These are phyloP conservation scores for Ips nitidus DNA, from an alignment of 1,140 invertebrate species.

Conservation along the genomic window DNA sequence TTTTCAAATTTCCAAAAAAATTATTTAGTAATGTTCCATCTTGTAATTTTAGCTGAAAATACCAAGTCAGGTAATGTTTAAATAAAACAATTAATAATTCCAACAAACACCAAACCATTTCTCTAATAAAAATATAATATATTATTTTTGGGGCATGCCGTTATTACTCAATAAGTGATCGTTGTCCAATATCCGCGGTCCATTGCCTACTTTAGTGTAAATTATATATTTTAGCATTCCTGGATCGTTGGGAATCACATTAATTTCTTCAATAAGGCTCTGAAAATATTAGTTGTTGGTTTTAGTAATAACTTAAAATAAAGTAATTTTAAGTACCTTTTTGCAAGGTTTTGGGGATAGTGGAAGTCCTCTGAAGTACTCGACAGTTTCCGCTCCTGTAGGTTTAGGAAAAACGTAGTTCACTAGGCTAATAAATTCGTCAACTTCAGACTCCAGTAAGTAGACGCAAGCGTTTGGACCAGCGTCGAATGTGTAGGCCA, in stretches of 20 bases:
- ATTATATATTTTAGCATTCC: constrained; percentile 82
- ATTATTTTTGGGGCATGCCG: constrained; percentile 43
- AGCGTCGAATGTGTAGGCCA: constrained; percentile 96
- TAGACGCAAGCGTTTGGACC: constrained; percentile 95
- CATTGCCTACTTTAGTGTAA: constrained; percentile 74
- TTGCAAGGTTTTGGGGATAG: constrained; percentile 15
- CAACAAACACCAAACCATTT: too few species aligned
- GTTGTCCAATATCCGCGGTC: constrained; percentile 58
- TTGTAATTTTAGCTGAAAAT: too few species aligned
- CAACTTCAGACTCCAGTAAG: constrained; percentile 75
- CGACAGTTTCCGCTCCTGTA: constrained; percentile 48
- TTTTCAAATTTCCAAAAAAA: too few species aligned
- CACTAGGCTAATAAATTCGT: constrained; percentile 65
- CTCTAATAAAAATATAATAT: too few species aligned
- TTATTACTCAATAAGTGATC: constrained; percentile 60
- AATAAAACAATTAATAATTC: too few species aligned
- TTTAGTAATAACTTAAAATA: too few species aligned
- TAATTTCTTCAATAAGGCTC: constrained; percentile 53
- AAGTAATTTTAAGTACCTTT: constrained; percentile 11
- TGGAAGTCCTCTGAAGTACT: constrained; percentile 60
- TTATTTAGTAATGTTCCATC: too few species aligned
- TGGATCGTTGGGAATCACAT: constrained; percentile 52
- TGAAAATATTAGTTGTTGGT: constrained; percentile 42
- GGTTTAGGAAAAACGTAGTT: constrained; percentile 77
- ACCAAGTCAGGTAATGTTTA: too few species aligned